phyloP scores from a whole-genome alignment of 1,140 invertebrate genomes.

The Doryteuthis pealeii region DNA sequence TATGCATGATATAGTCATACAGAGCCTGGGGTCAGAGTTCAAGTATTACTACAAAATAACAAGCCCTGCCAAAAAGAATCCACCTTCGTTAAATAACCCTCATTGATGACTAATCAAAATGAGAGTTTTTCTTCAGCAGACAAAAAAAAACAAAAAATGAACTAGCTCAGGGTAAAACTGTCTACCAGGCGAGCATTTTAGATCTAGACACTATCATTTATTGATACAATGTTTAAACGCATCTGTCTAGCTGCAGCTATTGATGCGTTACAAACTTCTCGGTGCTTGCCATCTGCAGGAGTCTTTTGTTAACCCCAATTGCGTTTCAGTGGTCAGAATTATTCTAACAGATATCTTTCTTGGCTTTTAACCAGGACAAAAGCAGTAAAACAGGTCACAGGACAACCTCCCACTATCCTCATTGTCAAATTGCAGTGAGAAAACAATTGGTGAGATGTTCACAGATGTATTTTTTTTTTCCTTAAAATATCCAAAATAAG shows the following conservation, averaged over 20 bases:
- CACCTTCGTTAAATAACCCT: conserved; percentile 27
- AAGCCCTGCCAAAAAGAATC: conserved; percentile 41
- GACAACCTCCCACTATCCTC: background rate
- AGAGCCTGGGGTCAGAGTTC: conserved; percentile 46
- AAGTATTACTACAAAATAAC: conserved; percentile 51
- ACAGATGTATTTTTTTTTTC: no score
- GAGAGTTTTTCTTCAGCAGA: background rate
- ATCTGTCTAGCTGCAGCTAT: no score
- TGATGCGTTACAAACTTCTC: no score
- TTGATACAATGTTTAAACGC: no score
- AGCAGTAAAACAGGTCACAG: background rate
- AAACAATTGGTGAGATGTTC: no score
- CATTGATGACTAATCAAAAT: conserved; percentile 18
- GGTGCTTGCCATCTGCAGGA: no score
- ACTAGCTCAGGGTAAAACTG: background rate
- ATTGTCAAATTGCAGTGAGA: no score
- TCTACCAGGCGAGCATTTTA: background rate
- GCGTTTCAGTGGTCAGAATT: background rate
- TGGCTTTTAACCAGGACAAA: conserved; percentile 4
- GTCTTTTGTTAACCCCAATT: background rate
- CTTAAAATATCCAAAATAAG: no score
- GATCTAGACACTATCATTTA: no score
- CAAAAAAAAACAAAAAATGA: background rate
- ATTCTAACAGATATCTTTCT: conserved; percentile 7
- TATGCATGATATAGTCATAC: conserved; percentile 31